Conservation (phyloP, 1,140 invertebrate genomes). For the Acyrthosiphon pisum region DNA sequence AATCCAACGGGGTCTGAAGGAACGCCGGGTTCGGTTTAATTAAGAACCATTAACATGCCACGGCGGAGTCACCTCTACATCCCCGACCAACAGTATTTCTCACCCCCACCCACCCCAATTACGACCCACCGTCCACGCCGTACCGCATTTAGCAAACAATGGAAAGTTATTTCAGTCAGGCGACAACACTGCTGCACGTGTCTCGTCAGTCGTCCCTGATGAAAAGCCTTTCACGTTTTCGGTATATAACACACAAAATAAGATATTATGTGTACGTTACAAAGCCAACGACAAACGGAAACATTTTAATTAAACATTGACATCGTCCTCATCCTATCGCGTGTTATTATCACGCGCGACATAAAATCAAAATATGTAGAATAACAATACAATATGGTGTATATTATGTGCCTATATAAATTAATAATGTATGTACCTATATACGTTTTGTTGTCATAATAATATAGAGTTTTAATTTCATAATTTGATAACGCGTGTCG, state of each 20-base stretch:
- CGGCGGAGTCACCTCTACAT: not conserved
- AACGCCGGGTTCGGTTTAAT: slow-evolving; percentile 7
- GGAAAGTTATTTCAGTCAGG: slow-evolving; percentile 30
- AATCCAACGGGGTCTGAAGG: not conserved
- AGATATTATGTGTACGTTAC: not conserved
- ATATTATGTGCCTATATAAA: not conserved
- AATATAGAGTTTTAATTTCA: not conserved
- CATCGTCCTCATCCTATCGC: not conserved
- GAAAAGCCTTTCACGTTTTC: not conserved
- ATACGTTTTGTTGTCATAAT: not conserved
- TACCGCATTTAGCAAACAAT: slow-evolving; percentile 1
- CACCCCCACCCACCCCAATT: not conserved
- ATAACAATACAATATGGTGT: not conserved
- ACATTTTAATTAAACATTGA: slow-evolving; percentile 44
- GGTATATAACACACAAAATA: not conserved
- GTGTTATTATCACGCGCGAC: not conserved
- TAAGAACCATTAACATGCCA: slow-evolving; percentile 26
- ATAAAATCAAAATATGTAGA: slow-evolving; percentile 4
- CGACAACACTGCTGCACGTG: not conserved
- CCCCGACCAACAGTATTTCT: not conserved
- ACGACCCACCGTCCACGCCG: not conserved
- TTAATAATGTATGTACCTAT: not conserved
- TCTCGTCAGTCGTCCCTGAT: not conserved
- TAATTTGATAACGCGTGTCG: not conserved
- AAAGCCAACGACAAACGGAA: not conserved